Conservation (phyloP, 2,888 invertebrate genomes). For the Tenthredo scrophulariae region DNA sequence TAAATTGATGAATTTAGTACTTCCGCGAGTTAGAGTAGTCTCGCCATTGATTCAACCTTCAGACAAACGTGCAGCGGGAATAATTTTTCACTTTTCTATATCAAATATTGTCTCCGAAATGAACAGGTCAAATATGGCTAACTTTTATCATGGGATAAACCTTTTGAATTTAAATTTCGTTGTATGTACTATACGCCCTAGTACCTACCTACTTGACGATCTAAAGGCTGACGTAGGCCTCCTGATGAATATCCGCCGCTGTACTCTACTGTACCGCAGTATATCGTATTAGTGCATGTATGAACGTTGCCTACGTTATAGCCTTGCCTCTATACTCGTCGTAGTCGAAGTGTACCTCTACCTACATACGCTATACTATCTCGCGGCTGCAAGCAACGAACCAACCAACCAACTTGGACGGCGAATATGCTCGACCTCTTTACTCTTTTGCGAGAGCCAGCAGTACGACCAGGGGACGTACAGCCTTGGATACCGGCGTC, state of each 20-base stretch:
- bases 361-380: not conserved
- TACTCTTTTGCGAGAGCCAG: slow-evolving; percentile 39
- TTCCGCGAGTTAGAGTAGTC: slow-evolving; percentile 18
- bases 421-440: slow-evolving; percentile 45
- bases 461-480: slow-evolving; percentile 1
- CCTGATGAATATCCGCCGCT: not conserved
- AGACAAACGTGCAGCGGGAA: not conserved
- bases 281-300: not conserved
- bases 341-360: not conserved
- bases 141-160: not conserved
- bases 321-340: not conserved
- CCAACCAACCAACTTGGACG: slow-evolving; percentile 7
- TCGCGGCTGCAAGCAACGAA: not conserved
- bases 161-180: not conserved
- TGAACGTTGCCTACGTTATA: not conserved
- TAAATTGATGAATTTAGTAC: slow-evolving; percentile 34
- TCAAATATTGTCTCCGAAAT: not conserved
- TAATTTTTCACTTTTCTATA: not conserved
- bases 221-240: not conserved
- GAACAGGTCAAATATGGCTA: not conserved
- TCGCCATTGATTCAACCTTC: slow-evolving; percentile 23
- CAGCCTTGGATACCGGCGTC: slow-evolving; percentile 45
- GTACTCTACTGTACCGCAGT: not conserved
- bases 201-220: not conserved
- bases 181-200: not conserved